A percentile compares a stretch with the other conserved stretches of the same genome.
phyloP scores from a whole-genome alignment of 2,888 invertebrate genomes.

The Drosophila kanekoi region DNA sequence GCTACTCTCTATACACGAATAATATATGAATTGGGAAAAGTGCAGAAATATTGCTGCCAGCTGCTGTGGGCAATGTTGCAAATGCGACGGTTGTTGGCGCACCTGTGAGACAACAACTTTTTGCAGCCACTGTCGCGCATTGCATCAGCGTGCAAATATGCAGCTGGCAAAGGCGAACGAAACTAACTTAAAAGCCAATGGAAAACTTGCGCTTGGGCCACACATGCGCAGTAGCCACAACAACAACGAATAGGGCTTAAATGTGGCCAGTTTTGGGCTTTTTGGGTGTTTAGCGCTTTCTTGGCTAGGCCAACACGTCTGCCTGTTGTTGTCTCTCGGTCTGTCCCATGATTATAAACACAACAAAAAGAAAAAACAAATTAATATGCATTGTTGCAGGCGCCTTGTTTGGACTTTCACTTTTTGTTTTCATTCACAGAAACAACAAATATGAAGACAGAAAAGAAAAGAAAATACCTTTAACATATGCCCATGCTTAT shows the following conservation, averaged over 20 bases:
- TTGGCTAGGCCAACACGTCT: slow-evolving; percentile 17
- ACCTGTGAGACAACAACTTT: slow-evolving; percentile 48
- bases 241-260: slow-evolving; percentile 38
- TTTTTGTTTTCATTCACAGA: slow-evolving; percentile 70
- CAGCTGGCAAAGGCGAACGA: slow-evolving; percentile 38
- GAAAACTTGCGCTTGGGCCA: slow-evolving; percentile 55
- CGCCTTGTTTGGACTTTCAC: slow-evolving; percentile 70
- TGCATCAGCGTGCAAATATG: slow-evolving; percentile 71
- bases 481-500: slow-evolving; percentile 35
- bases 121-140: slow-evolving; percentile 51
- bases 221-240: slow-evolving; percentile 55
- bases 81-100: slow-evolving; percentile 13
- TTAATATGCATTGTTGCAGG: slow-evolving; percentile 78
- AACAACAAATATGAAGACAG: slow-evolving; percentile 17
- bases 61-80: slow-evolving; percentile 9
- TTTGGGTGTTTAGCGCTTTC: slow-evolving; percentile 63
- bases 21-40: slow-evolving; percentile 2
- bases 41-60: slow-evolving; percentile 1
- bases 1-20: no score
- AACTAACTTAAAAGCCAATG: slow-evolving; percentile 24
- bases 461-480: slow-evolving; percentile 20
- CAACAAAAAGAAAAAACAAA: slow-evolving; percentile 47
- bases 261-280: slow-evolving; percentile 30
- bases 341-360: slow-evolving; percentile 24
- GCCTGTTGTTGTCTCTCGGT: slow-evolving; percentile 3